phyloP scores from a whole-genome alignment of 2,888 invertebrate genomes.

The Thalpophila matura region DNA sequence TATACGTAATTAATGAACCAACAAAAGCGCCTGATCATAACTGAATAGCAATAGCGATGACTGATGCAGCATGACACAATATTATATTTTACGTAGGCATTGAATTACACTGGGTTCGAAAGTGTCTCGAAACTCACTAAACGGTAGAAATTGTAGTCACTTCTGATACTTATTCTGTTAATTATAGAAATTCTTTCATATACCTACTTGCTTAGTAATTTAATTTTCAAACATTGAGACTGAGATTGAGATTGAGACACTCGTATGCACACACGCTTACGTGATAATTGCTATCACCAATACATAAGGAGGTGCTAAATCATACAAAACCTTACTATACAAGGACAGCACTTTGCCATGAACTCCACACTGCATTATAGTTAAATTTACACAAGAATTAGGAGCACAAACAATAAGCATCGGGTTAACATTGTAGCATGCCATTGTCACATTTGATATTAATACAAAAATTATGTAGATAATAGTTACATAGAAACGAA shows the following conservation, averaged over 20 bases:
- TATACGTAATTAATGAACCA: too few relatives aligned
- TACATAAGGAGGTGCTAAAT: conserved; percentile 49
- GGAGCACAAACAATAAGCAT: conserved; percentile 41
- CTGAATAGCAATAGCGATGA: conserved; percentile 8
- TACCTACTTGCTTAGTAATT: too few relatives aligned
- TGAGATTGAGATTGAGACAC: too few relatives aligned
- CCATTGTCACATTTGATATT: conserved; percentile 40
- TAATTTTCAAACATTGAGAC: too few relatives aligned
- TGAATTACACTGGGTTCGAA: too few relatives aligned
- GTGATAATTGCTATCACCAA: conserved; percentile 58
- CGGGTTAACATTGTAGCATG: conserved; percentile 18
- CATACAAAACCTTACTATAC: conserved; percentile 35
- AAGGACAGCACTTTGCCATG: conserved; percentile 55
- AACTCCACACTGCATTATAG: conserved; percentile 39
- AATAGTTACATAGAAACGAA: neutral
- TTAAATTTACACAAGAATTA: conserved; percentile 45
- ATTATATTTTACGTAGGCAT: conserved; percentile 6
- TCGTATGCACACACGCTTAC: neutral
- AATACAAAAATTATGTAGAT: conserved; percentile 18
- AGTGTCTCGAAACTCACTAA: too few relatives aligned
- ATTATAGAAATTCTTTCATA: too few relatives aligned
- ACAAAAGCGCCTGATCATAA: conserved; percentile 14
- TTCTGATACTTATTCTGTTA: too few relatives aligned
- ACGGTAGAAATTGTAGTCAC: too few relatives aligned
- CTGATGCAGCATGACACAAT: neutral